Evolutionary conservation across 30 jellyfish, hydroid and myxozoan genomes (phyloP), one percentile per base, ranked within the genome.

Genomic region (Pseudorhiza aurosa): DNA sequence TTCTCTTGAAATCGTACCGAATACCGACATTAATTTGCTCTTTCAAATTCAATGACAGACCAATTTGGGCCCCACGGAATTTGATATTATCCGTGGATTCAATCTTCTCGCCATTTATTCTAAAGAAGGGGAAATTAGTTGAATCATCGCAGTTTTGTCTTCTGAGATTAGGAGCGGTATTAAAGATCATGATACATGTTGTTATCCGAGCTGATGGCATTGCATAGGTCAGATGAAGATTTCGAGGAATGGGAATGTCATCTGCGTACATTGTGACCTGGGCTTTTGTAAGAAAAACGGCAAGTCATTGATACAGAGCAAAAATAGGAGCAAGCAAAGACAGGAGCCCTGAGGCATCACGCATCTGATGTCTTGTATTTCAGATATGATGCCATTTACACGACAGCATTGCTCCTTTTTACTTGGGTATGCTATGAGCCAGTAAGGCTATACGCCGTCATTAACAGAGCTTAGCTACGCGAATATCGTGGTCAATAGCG

Each of bases 171-270:
- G 32, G 18, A 18, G n/a, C 53, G 22, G 69, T 10, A 25, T 69
- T 49, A 0, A 69, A 50, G 10, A 69, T n/a, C 83, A 42, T 49
- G 51, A 51, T 69, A 18, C 44, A 69, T 0, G 69, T 69, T 49
- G n/a, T 42, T 63, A 51, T 72, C 86, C 1, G 60, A 1, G 31
- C 2, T 72, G 2, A 47, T 27, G 44, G 11, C 86, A 0, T 49
- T 5, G 55, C 12, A 21, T 36, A 72, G 5, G 15, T 47, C 75
- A 72, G 86, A 55, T n/a, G n/a, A 1, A 30, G 46, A 47, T 51
- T 21, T 30, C 47, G 86, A 72, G 74, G 86, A 72, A 59, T 43
- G 51, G 9, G 60, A 31, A 49, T n/a, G n/a, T n/a, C n/a, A n/a
- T n/a, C n/a, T n/a, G n/a, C n/a, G n/a, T n/a, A n/a, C n/a, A n/a